Base-by-base conservation (phyloP, 2,888 invertebrate species). In the Sepioteuthis lessoniana region DNA sequence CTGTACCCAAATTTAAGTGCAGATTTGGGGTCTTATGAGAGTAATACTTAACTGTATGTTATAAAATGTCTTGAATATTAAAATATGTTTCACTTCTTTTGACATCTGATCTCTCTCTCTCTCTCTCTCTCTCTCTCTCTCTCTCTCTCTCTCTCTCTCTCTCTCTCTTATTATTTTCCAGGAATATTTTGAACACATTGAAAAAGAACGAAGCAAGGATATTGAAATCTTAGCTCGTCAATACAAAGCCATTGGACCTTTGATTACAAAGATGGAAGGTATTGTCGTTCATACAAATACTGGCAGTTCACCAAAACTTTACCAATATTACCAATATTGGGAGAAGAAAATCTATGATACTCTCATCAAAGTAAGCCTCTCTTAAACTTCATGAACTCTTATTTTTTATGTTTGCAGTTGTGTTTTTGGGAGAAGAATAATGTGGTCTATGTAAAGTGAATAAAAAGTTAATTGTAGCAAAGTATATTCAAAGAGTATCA, bases 251-350 rank as follows among this genome's bases (percentile, higher is more conserved):
- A 97, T 98, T 92, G 98, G 98, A 0, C 98, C 99, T 0, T 98
- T 98, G 94, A 97, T 99, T 31, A 98, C 98, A 96, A 99, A 99
- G 97, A 97, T 99, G 95, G 99, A 99, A 97, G 98, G 98, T 95
- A 97, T 99, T 76, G 98, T 99, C 2, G 98, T 98, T 38, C 98
- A 98, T 94, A 98, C 98, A 2, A 98, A 98, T 95, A 98, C 98
- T 0, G 99, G 99, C 4, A 97, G 97, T 94, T 98, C 98, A 0
- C 97, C 97, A 0, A 98, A 98, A 95, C 98, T 99, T 98, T 97
- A 97, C 10, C 97, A 98, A 0, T 98, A 98, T 97, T 99, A 99
- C 96, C 97, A 98, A 0, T 98, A 98, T 97, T 99, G 99, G 98
- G 99, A 99, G 97, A 98, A 98, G 96, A 98, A 98, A 97, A 98